A percentile compares a stretch with the other conserved stretches of the same genome.
Conservation (phyloP, 2,888 invertebrate genomes). For the Agrochola lychnidis region DNA sequence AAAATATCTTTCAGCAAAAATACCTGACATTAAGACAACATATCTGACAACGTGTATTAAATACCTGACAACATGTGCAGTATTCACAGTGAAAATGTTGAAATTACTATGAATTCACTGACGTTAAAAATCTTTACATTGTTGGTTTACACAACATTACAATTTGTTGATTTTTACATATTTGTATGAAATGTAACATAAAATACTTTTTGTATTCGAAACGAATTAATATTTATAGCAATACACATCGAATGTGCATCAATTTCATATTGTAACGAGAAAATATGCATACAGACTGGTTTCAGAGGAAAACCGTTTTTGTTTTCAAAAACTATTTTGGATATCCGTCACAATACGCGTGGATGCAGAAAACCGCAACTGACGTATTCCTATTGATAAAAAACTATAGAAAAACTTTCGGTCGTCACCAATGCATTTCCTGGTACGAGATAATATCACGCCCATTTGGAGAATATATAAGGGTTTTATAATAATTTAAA, state of each 20-base stretch:
- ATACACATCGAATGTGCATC: constrained; percentile 15
- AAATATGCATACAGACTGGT: constrained; percentile 49
- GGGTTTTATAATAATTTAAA: too few species aligned
- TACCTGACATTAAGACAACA: neutral
- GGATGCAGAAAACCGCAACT: constrained; percentile 12
- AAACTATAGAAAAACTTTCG: neutral
- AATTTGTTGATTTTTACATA: too few species aligned
- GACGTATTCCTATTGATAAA: constrained; percentile 11
- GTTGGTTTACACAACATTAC: neutral
- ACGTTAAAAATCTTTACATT: neutral
- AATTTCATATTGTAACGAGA: constrained; percentile 32
- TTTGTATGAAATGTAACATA: neutral
- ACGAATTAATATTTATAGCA: constrained; percentile 23
- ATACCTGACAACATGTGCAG: neutral
- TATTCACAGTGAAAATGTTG: neutral
- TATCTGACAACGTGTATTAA: too few species aligned
- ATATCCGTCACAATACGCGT: constrained; percentile 1
- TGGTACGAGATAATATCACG: neutral
- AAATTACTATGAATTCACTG: neutral
- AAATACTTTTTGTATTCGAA: constrained; percentile 21
- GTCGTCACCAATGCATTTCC: neutral
- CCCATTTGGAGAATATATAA: too few species aligned
- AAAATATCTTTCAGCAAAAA: neutral
- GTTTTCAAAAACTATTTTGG: constrained; percentile 17
- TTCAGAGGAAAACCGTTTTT: constrained; percentile 1